A percentile compares a stretch with the other conserved stretches of the same genome.
Conservation (phyloP, 2,888 invertebrate genomes). For the Laothoe populi region DNA sequence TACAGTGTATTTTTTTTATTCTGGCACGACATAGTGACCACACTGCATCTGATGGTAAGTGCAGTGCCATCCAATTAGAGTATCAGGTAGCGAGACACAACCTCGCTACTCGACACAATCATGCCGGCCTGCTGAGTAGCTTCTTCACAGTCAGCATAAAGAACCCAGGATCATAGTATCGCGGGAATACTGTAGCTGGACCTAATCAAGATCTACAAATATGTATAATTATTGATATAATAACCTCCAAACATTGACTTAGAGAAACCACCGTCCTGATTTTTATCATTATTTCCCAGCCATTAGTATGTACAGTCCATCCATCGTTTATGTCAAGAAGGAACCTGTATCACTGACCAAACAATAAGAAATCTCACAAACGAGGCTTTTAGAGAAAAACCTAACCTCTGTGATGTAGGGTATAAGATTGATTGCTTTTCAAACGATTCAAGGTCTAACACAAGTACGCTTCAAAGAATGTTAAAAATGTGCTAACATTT, state of each 20-base stretch:
- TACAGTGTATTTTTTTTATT: too few species aligned
- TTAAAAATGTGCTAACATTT: conserved; percentile 11
- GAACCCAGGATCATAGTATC: too few species aligned
- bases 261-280: neutral
- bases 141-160: too few species aligned
- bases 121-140: too few species aligned
- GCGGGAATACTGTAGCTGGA: too few species aligned
- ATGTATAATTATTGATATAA: neutral
- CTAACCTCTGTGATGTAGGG: conserved; percentile 8
- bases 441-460: conserved; percentile 13
- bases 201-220: too few species aligned
- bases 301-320: neutral
- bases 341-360: conserved; percentile 3
- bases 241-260: too few species aligned
- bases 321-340: conserved; percentile 4
- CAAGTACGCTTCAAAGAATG: conserved; percentile 8
- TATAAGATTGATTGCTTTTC: conserved; percentile 21
- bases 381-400: conserved; percentile 4
- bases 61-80: too few species aligned
- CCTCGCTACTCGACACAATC: too few species aligned
- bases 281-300: neutral
- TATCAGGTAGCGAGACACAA: too few species aligned
- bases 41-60: too few species aligned
- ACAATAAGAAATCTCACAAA: conserved; percentile 18
- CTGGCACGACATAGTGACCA: too few species aligned